Conservation (phyloP, 2,113 vertebrate genomes). For the Noctilio leporinus region DNA sequence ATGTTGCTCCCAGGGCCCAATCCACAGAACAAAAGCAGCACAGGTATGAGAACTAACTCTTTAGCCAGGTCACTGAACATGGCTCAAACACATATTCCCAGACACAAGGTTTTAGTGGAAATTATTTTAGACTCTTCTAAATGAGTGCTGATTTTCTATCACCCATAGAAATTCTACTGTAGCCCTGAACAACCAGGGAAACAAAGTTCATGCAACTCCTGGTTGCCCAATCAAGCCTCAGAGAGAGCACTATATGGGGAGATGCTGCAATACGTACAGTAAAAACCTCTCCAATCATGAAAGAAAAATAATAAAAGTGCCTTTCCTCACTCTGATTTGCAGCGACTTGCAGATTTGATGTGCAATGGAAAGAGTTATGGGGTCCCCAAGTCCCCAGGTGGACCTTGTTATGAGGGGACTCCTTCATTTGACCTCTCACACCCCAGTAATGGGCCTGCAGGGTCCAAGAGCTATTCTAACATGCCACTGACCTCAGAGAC, state of each 20-base stretch:
- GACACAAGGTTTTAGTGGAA: background rate
- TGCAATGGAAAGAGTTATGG: background rate
- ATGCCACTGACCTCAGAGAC: slow-evolving; percentile 5
- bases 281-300: slow-evolving; percentile 23
- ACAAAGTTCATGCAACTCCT: background rate
- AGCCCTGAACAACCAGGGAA: background rate
- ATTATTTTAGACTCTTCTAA: background rate
- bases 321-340: background rate
- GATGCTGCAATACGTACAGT: background rate
- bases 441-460: background rate
- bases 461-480: slow-evolving; percentile 49
- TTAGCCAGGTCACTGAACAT: background rate
- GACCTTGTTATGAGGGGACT: background rate
- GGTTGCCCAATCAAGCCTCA: background rate
- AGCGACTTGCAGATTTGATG: background rate
- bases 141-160: background rate
- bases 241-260: background rate
- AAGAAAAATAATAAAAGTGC: background rate
- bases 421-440: slow-evolving; percentile 56
- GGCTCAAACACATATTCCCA: background rate
- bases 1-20: background rate
- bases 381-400: background rate
- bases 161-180: background rate
- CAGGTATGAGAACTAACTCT: background rate
- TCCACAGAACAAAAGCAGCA: background rate